Base-by-base conservation (phyloP, 1,140 invertebrate species). In the Mactra quadrangularis region DNA sequence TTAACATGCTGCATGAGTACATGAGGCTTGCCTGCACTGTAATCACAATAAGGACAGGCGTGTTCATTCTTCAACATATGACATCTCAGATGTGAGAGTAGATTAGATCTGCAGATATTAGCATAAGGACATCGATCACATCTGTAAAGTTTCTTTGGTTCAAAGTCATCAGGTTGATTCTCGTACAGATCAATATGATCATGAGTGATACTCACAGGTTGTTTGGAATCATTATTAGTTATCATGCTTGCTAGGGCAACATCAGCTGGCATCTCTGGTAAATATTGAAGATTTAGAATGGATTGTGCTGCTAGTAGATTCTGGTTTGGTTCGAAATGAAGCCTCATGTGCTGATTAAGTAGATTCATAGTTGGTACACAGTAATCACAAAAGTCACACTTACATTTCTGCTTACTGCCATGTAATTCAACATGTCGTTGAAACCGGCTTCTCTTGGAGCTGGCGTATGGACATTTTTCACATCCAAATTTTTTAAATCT, bases 371-470 rank as follows among this genome's bases (percentile, higher is more conserved):
- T 89, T 9, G 92, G 96, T 0, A 97, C 97, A 0, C 96, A 96
- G 92, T 98, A 98, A 92, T 98, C 97, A 91, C 97, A 98, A 6
- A 95, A 94, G 81, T 96, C 95, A 93, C 97, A 98, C 79, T 95
- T 96, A 91, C 97, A 97, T 81, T 95, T 95, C 91, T 97, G 96
- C 84, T 96, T 96, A 0, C 96, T 96, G 9, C 97, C 97, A 90
- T 98, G 97, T 2, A 98, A 92, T 7, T 95, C 95, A 82, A 97
- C 92, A 92, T 98, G 97, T 19, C 96, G 95, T 88, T 96, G 96
- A 90, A 97, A 97, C 90, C 97, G 96, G 86, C 96, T 96, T 45
- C 96, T 93, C 92, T 97, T 97, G 87, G 97, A 96, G 92, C 97
- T 97, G 0, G 96, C 96, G 25, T 96, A 97, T 0, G 97, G 97